Conservation (phyloP, 2,113 vertebrate genomes). For the Semicossyphus pulcher region DNA sequence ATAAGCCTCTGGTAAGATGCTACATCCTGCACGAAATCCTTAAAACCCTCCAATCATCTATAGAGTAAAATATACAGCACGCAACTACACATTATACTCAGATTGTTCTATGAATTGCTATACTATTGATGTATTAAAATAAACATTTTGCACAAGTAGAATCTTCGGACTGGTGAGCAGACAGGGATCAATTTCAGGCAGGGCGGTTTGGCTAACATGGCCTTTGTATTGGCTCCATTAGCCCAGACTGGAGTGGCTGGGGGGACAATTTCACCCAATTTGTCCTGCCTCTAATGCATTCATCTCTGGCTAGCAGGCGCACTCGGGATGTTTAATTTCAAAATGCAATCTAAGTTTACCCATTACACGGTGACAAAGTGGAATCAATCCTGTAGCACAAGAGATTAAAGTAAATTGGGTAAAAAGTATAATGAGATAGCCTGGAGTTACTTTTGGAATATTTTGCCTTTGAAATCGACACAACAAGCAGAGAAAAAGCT, state of each 20-base stretch:
- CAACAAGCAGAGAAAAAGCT: no score
- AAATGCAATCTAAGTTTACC: slow-evolving; percentile 48
- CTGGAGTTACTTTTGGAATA: slow-evolving; percentile 20
- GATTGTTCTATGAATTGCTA: not conserved
- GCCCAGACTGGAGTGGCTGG: slow-evolving; percentile 3
- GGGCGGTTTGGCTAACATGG: slow-evolving; percentile 4
- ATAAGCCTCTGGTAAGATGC: slow-evolving; percentile 42
- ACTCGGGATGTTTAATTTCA: slow-evolving; percentile 46
- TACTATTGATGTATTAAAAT: not conserved
- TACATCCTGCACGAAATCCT: slow-evolving; percentile 24
- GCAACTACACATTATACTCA: not conserved
- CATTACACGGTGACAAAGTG: slow-evolving; percentile 27
- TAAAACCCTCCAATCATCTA: slow-evolving; percentile 25
- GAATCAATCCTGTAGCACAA: slow-evolving; percentile 15
- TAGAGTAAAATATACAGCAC: slow-evolving; percentile 1
- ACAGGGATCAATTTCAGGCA: slow-evolving; percentile 44
- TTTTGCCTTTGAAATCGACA: not conserved
- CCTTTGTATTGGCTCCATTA: slow-evolving; percentile 54
- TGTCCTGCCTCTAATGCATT: slow-evolving; percentile 68
- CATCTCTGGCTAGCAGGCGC: slow-evolving; percentile 38
- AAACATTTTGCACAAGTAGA: not conserved
- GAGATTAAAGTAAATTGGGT: slow-evolving; percentile 1
- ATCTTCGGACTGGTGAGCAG: slow-evolving; percentile 4
- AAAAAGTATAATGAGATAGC: slow-evolving; percentile 19
- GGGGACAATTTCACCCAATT: slow-evolving; percentile 52